These are phyloP conservation scores for Sapajus apella DNA, from an alignment of 2,113 vertebrate species.

Conservation along the genomic window DNA sequence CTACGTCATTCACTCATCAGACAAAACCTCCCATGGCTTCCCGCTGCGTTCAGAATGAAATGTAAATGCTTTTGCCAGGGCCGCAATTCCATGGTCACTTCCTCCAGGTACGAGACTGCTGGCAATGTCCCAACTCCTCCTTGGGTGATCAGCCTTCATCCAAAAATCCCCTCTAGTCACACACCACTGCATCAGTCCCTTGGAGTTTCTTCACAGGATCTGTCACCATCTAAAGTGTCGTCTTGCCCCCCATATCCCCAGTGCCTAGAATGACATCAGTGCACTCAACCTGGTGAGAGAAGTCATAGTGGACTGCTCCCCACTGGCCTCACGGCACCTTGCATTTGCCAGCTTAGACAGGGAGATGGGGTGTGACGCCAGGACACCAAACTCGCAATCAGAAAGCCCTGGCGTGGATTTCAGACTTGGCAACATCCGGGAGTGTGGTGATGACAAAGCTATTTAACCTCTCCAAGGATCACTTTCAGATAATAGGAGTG, in stretches of 20 bases:
- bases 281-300: too few species aligned
- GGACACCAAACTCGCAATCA: not conserved
- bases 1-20: not conserved
- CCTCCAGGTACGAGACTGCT: fast-evolving
- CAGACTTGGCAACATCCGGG: not conserved
- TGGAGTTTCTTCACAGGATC: not conserved
- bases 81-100: not conserved
- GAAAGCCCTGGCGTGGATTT: not conserved
- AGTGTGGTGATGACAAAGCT: not conserved
- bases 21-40: not conserved
- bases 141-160: not conserved
- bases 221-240: not conserved
- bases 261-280: too few species aligned
- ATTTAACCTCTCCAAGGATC: not conserved
- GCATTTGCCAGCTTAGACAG: not conserved
- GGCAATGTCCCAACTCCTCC: not conserved
- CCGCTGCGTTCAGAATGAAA: not conserved
- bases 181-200: too few species aligned
- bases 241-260: not conserved
- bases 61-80: not conserved
- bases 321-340: fast-evolving
- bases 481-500: not conserved
- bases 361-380: not conserved
- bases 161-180: not conserved
- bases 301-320: not conserved